phyloP scores from a whole-genome alignment of 2,888 invertebrate species.

The Ophraella communa region DNA sequence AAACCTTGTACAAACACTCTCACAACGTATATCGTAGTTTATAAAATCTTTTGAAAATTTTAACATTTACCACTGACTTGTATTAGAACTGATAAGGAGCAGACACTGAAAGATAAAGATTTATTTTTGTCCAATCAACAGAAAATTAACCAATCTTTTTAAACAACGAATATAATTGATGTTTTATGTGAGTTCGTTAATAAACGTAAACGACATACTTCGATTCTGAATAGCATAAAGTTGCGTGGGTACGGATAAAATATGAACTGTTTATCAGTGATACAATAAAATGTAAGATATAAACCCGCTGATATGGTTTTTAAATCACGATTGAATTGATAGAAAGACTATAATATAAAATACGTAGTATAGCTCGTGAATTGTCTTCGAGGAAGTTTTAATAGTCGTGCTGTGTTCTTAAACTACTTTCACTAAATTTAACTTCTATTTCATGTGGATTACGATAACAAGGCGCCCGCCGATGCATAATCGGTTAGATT shows the following conservation, averaged over 20 bases:
- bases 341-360: constrained; percentile 15
- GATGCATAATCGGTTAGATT: background rate
- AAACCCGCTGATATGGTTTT: background rate
- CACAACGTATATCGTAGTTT: background rate
- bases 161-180: background rate
- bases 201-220: background rate
- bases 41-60: constrained; percentile 18
- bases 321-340: background rate
- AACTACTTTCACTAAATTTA: constrained; percentile 29
- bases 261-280: constrained; percentile 27
- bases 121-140: constrained; percentile 32
- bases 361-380: constrained; percentile 1
- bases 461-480: constrained; percentile 6
- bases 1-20: background rate
- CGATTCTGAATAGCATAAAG: background rate
- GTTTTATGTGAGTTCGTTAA: background rate
- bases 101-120: constrained; percentile 35
- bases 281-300: constrained; percentile 6
- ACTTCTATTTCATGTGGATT: constrained; percentile 17
- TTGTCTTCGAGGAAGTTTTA: constrained; percentile 24
- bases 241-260: constrained; percentile 9
- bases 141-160: constrained; percentile 18
- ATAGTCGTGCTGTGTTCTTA: constrained; percentile 1
- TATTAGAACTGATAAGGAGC: constrained; percentile 32
- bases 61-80: constrained; percentile 28